These are phyloP conservation scores for Dilophus febrilis DNA, from an alignment of 2,888 invertebrate genomes.

Conservation along the genomic window DNA sequence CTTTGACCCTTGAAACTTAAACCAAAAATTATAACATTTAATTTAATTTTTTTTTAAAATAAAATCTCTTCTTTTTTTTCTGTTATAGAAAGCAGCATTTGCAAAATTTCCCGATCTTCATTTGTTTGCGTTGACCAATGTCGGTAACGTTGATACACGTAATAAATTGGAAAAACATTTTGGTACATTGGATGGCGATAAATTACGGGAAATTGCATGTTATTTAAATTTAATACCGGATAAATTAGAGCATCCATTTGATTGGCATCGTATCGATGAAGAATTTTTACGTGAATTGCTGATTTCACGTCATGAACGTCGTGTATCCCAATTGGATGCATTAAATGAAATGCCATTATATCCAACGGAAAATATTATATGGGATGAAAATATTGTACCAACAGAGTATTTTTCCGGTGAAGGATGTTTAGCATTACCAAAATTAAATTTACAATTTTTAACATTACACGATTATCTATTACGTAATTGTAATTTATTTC, in stretches of 20 bases:
- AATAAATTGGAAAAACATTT: slow-evolving; percentile 73
- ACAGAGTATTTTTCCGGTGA: slow-evolving; percentile 95
- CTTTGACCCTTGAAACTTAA: too few relatives aligned
- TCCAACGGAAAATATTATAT: slow-evolving; percentile 93
- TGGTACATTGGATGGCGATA: slow-evolving; percentile 48
- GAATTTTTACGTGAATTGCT: slow-evolving; percentile 71
- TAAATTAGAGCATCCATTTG: slow-evolving; percentile 36
- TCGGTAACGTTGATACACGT: slow-evolving; percentile 86
- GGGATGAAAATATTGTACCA: slow-evolving; percentile 98
- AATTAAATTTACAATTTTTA: slow-evolving; percentile 93
- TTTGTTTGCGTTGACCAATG: slow-evolving; percentile 80
- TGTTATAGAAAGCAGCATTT: slow-evolving; percentile 71
- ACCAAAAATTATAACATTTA: too few relatives aligned
- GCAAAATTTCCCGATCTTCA: slow-evolving; percentile 75
- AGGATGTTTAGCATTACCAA: slow-evolving; percentile 88
- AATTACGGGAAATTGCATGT: slow-evolving; percentile 69
- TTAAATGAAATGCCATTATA: slow-evolving; percentile 97
- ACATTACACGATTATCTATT: slow-evolving; percentile 95
- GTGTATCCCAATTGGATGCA: slow-evolving; percentile 82
- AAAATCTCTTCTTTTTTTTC: slow-evolving; percentile 5
- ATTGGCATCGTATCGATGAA: slow-evolving; percentile 63
- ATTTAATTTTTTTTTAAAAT: neutral
- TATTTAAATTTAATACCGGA: slow-evolving; percentile 76
- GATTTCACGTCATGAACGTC: slow-evolving; percentile 72
- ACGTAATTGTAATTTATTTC: slow-evolving; percentile 92